Evolutionary conservation across 2,113 vertebrate genomes (phyloP), one percentile per base, ranked within the genome.

Genomic region (Entosphenus tridentatus): DNA sequence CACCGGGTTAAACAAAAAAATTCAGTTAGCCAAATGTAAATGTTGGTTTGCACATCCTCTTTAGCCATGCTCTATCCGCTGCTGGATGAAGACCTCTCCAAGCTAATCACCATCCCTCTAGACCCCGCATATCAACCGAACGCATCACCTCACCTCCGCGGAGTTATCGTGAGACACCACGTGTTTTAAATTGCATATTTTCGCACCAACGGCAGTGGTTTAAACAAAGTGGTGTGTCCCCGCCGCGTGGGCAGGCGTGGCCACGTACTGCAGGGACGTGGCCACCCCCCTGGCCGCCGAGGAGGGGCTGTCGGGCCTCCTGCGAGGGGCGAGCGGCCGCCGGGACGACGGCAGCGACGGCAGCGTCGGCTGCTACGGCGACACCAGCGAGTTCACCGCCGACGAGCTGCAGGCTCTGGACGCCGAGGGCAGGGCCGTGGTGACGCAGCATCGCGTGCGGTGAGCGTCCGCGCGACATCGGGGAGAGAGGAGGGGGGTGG

Each of bases 391-490:
- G 9, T 87, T 89, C 75, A 80, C 80, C 8, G 74, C 70, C 17
- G 83, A 89, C 16, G 86, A 91, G 70, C 77, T 87, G 69, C 80
- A 83, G 72, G 76, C 80, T 67, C 74, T 89, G 74, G 87, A 90
- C 75, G 85, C 78, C 21, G 88, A 89, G 73, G 86, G 86, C 56
- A 79, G 86, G 70, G 81, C 83, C 2, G 68, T 90, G 39, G 80
- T 91, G 72, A 90, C 87, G 56, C 82, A 83, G 69, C 87, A 89
- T 76, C 81, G 71, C 75, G 76, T 85, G 70, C 72, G 72, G 85
- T 86, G 78, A 76, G 78, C 16, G 11, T 2, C 16, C 58, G 54
- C 62, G 18, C 39, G 1, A 7, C 39, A 39, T 39, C 39, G 3
- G 39, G 39, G 1, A 72, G 67, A n/a, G 8, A 57, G 39, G 12